Conservation (phyloP, 2,797 vertebrate genomes). For the Botia almorhae region DNA sequence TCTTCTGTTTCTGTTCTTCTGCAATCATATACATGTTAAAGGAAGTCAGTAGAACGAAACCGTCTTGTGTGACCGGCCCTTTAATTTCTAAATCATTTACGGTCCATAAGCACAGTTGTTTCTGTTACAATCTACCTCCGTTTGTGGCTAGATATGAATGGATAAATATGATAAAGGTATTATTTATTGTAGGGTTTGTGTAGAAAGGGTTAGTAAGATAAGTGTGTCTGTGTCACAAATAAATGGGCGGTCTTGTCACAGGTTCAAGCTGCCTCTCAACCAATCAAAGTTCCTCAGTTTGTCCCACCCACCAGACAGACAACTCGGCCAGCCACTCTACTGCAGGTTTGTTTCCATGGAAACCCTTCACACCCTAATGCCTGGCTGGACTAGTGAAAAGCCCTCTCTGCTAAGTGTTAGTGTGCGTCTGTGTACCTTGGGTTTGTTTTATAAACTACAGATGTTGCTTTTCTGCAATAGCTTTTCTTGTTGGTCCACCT, state of each 20-base stretch:
- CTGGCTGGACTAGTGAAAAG: constrained; percentile 48
- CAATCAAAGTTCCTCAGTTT: constrained; percentile 90
- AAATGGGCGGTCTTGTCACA: constrained; percentile 72
- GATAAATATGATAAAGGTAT: neutral
- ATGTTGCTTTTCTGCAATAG: constrained; percentile 19
- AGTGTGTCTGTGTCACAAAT: constrained; percentile 28
- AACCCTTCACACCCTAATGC: constrained; percentile 46
- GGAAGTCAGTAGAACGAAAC: neutral
- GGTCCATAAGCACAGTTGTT: constrained; percentile 1
- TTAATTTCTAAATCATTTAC: neutral
- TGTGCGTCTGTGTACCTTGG: constrained; percentile 42
- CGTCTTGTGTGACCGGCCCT: neutral
- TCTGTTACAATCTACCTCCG: neutral
- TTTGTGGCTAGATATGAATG: constrained; percentile 12
- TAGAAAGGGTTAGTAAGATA: constrained; percentile 13
- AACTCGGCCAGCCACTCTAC: constrained; percentile 86
- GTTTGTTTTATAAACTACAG: constrained; percentile 18
- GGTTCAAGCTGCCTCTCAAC: constrained; percentile 87
- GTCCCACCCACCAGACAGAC: constrained; percentile 89
- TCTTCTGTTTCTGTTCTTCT: neutral
- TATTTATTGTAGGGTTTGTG: constrained; percentile 2
- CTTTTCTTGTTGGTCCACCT: constrained; percentile 12
- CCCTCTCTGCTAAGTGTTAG: constrained; percentile 36
- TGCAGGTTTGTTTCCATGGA: constrained; percentile 79
- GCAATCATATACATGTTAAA: neutral